Percentiles rank a stretch among this genome's conserved stretches.
phyloP scores from a whole-genome alignment of 2,797 vertebrate species.

The Peromyscus aztecus region DNA sequence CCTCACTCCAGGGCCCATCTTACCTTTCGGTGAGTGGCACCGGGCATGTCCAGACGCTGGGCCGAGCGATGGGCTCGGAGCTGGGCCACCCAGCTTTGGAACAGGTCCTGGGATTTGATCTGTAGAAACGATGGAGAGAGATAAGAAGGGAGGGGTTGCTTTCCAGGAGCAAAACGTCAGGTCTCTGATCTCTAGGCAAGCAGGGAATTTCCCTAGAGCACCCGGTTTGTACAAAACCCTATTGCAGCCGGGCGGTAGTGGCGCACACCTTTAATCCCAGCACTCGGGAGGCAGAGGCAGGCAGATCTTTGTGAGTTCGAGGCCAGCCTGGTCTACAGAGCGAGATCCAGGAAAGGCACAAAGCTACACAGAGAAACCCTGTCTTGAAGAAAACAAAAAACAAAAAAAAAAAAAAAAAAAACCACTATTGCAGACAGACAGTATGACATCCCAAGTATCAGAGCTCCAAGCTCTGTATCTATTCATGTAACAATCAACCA shows the following conservation, averaged over 20 bases:
- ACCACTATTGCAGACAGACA: not conserved
- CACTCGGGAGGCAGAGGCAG: too few relatives aligned
- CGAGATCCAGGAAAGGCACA: too few relatives aligned
- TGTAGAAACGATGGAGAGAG: constrained; percentile 71
- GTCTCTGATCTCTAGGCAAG: not conserved
- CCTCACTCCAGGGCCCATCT: constrained; percentile 13
- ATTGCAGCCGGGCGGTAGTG: too few relatives aligned
- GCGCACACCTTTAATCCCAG: too few relatives aligned
- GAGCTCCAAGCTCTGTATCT: not conserved
- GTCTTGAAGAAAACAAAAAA: too few relatives aligned
- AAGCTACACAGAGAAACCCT: too few relatives aligned
- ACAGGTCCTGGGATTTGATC: constrained; percentile 94
- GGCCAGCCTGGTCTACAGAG: too few relatives aligned
- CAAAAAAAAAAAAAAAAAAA: not conserved
- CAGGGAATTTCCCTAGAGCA: rapidly evolving
- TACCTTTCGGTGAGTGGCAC: constrained; percentile 50
- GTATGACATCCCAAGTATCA: not conserved
- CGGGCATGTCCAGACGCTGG: constrained; percentile 87
- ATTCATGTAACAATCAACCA: not conserved
- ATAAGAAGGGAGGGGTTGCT: not conserved
- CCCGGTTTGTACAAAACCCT: not conserved
- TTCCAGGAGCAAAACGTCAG: not conserved
- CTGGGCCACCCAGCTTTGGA: constrained; percentile 95
- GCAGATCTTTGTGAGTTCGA: too few relatives aligned
- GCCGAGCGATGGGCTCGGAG: constrained; percentile 92